Conservation (phyloP, 2,888 invertebrate species). For the Dynastes tityus region DNA sequence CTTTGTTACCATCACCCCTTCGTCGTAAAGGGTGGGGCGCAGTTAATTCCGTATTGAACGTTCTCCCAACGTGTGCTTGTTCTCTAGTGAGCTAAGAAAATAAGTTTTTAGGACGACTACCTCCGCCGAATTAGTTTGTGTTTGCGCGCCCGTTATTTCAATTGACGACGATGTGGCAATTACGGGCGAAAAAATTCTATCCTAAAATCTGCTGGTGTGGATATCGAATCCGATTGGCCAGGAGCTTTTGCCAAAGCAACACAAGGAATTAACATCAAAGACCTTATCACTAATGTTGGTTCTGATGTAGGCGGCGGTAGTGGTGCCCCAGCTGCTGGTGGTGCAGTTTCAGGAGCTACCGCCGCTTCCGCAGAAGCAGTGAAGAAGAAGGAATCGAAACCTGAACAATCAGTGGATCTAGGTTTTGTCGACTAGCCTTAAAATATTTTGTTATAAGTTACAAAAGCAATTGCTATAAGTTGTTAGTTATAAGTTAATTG, state of each 20-base stretch:
- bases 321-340: slow-evolving; percentile 76
- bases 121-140: slow-evolving; percentile 97
- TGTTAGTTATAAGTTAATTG: too few species aligned
- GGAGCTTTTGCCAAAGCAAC: slow-evolving; percentile 97
- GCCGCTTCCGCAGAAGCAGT: slow-evolving; percentile 75
- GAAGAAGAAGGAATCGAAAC: slow-evolving; percentile 84
- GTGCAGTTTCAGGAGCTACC: slow-evolving; percentile 79
- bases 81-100: slow-evolving; percentile 89
- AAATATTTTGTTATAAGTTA: slow-evolving; percentile 24
- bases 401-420: slow-evolving; percentile 93
- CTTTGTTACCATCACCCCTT: too few species aligned
- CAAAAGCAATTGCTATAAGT: slow-evolving; percentile 10
- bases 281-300: slow-evolving; percentile 93
- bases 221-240: slow-evolving; percentile 99
- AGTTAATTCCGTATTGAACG: slow-evolving; percentile 70
- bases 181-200: slow-evolving; percentile 98
- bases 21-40: too few species aligned
- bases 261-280: slow-evolving; percentile 94
- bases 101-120: slow-evolving; percentile 77
- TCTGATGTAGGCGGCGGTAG: slow-evolving; percentile 91
- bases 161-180: slow-evolving; percentile 98
- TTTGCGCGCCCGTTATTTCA: slow-evolving; percentile 96
- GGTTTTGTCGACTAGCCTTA: slow-evolving; percentile 80
- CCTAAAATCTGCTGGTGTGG: slow-evolving; percentile 96
- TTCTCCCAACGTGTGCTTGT: slow-evolving; percentile 84